A percentile compares a stretch with the other conserved stretches of the same genome.
Evolutionary conservation across 2,113 vertebrate genomes (phyloP).

Genomic region (Pteronura brasiliensis): DNA sequence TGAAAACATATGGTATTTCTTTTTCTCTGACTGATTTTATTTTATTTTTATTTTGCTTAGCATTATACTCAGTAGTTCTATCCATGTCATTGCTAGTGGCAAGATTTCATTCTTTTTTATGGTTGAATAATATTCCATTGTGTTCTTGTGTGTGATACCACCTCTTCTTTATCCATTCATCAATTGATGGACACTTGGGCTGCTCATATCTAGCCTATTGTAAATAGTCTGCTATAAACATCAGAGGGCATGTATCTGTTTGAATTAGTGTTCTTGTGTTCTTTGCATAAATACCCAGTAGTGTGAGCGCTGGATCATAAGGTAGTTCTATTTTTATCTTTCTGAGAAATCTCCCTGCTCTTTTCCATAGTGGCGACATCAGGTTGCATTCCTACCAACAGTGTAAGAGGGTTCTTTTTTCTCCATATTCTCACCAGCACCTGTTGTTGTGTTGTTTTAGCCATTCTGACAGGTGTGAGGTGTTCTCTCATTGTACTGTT

Average conservation of each 20-base stretch:
- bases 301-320: not conserved
- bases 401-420: not conserved
- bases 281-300: not conserved
- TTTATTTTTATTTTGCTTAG: not conserved
- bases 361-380: not conserved
- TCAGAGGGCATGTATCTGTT: not conserved
- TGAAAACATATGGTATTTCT: not conserved
- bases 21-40: not conserved
- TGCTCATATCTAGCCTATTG: not conserved
- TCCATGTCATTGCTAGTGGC: not conserved
- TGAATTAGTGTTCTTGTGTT: not conserved
- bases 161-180: not conserved
- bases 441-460: not conserved
- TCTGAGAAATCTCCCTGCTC: not conserved
- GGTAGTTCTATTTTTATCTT: not conserved
- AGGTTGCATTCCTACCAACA: too few species aligned
- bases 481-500: too few species aligned
- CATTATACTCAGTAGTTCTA: not conserved
- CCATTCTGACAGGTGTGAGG: too few species aligned
- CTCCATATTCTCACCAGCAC: not conserved
- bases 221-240: not conserved
- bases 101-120: not conserved
- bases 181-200: not conserved
- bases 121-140: not conserved
- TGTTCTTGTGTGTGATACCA: not conserved